A percentile compares a stretch with the other conserved stretches of the same genome.
Evolutionary conservation across 2,888 invertebrate genomes (phyloP).

Genomic region (Polyommatus icarus): DNA sequence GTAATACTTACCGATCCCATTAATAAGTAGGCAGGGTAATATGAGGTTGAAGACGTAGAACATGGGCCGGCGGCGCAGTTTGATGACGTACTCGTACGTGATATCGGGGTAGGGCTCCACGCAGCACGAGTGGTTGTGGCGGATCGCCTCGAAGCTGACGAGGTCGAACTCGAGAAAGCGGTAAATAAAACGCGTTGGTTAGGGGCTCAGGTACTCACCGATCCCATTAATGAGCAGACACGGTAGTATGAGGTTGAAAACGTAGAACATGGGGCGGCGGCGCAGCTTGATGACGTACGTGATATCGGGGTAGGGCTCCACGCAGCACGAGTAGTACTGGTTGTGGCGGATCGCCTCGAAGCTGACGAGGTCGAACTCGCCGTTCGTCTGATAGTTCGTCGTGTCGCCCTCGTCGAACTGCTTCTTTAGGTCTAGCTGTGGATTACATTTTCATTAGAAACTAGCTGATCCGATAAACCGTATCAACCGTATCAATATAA

Average conservation of each 20-base stretch:
- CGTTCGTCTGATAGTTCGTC: constrained; percentile 94
- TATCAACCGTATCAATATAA: no score
- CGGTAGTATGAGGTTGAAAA: constrained; percentile 91
- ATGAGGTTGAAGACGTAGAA: constrained; percentile 93
- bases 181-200: no score
- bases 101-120: constrained; percentile 92
- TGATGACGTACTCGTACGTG: constrained; percentile 89
- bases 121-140: constrained; percentile 89
- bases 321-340: constrained; percentile 89
- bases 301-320: constrained; percentile 91
- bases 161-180: constrained; percentile 85
- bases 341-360: constrained; percentile 87
- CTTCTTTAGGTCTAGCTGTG: constrained; percentile 85
- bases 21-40: constrained; percentile 90
- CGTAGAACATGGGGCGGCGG: constrained; percentile 90
- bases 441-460: no score
- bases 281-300: constrained; percentile 89
- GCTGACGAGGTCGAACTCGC: constrained; percentile 91
- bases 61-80: constrained; percentile 87
- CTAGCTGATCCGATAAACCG: no score
- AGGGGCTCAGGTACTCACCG: constrained; percentile 73
- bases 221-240: constrained; percentile 92
- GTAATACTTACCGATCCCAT: constrained; percentile 83
- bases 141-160: constrained; percentile 86
- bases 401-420: constrained; percentile 91